phyloP scores from a whole-genome alignment of 2,888 invertebrate genomes.

The Drosophila tripunctata region DNA sequence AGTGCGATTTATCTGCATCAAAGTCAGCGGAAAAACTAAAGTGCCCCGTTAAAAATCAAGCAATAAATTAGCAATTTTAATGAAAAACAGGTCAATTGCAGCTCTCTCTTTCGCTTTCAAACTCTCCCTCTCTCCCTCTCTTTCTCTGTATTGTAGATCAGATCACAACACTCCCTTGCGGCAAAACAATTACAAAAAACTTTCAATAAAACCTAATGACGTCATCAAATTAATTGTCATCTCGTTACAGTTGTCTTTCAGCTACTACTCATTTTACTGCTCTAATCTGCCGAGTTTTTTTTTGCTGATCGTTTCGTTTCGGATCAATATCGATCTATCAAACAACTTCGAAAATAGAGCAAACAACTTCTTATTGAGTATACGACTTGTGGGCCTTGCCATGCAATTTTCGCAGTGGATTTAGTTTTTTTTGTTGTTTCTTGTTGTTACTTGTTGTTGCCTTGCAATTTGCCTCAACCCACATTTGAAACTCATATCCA shows the following conservation, averaged over 20 bases:
- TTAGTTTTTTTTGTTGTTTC: constrained; percentile 3
- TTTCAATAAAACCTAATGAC: constrained; percentile 5
- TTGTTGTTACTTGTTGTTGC: constrained; percentile 1
- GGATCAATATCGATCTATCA: not conserved
- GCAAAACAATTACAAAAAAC: constrained; percentile 9
- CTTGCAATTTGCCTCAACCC: constrained; percentile 67
- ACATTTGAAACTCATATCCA: constrained; percentile 70
- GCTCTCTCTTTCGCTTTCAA: no score
- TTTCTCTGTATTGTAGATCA: not conserved
- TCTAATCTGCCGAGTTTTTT: not conserved
- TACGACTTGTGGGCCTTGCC: constrained; percentile 59
- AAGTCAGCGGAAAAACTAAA: not conserved
- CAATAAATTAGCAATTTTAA: constrained; percentile 22
- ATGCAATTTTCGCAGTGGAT: constrained; percentile 38
- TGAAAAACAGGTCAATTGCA: constrained; percentile 25
- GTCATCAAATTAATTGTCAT: not conserved
- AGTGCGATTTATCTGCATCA: constrained; percentile 52
- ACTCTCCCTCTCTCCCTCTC: not conserved
- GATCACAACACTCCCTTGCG: not conserved
- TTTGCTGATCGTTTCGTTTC: constrained; percentile 8
- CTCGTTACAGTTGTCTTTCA: not conserved
- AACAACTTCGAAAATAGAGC: constrained; percentile 23
- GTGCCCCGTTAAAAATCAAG: constrained; percentile 5
- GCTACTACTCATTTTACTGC: no score
- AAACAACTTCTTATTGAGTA: constrained; percentile 53